A percentile compares a stretch with the other conserved stretches of the same genome.
Evolutionary conservation across 2,888 invertebrate species (phyloP).

Genomic region (Rapana venosa): DNA sequence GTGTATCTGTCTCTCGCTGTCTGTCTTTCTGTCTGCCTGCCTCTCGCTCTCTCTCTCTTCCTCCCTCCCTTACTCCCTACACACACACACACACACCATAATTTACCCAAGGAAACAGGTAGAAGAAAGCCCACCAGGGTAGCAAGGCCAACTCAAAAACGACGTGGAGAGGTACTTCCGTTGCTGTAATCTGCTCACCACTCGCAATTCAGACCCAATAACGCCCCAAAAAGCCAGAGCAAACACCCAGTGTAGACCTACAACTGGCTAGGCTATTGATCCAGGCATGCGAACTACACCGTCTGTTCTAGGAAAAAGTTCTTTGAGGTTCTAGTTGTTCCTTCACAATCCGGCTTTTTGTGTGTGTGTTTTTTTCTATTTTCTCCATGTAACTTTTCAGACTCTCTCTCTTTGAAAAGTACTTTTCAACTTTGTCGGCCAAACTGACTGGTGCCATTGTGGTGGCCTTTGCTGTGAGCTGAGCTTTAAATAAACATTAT

Average conservation of each 20-base stretch:
- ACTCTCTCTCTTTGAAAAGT: no score
- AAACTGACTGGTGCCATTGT: no score
- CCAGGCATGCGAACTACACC: neutral
- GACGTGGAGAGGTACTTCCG: neutral
- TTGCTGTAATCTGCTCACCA: neutral
- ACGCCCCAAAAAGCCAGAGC: neutral
- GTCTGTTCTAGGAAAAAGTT: no score
- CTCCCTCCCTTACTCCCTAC: neutral
- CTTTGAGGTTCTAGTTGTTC: no score
- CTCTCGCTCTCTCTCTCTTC: neutral
- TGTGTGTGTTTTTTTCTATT: no score
- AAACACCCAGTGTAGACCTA: neutral
- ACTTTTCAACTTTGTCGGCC: no score
- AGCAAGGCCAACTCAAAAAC: no score
- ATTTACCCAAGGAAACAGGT: neutral
- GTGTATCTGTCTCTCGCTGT: neutral
- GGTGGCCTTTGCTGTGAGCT: no score
- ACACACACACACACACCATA: slow-evolving; percentile 4
- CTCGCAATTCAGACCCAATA: neutral
- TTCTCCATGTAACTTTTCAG: no score
- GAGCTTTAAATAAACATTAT: no score
- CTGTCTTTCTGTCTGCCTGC: neutral
- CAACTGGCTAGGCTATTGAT: neutral
- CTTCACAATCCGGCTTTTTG: no score
- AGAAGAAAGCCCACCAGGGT: no score